A percentile compares a stretch with the other conserved stretches of the same genome.
Conservation (phyloP, 1,140 invertebrate genomes). For the Meloidogyne chitwoodi region DNA sequence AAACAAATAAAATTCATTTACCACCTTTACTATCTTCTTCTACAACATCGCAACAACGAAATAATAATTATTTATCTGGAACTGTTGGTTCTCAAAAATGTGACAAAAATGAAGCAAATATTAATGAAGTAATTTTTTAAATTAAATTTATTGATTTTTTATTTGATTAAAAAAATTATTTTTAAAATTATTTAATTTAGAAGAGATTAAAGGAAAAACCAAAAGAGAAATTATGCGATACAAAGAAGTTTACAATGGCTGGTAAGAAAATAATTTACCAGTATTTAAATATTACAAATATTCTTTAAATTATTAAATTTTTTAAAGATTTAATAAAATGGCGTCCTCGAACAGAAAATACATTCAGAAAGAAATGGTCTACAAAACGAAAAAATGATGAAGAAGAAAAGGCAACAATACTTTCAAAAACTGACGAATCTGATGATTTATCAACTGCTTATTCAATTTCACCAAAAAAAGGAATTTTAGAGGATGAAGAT, state of each 20-base stretch:
- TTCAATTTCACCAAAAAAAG: background rate
- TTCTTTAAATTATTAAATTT: background rate
- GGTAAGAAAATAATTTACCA: background rate
- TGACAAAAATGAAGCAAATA: background rate
- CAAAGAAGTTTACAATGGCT: constrained; percentile 43
- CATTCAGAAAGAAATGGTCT: constrained; percentile 39
- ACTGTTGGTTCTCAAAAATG: background rate
- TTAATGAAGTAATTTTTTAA: background rate
- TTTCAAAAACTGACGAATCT: background rate
- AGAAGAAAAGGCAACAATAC: constrained; percentile 4
- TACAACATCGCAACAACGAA: background rate
- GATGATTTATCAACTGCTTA: background rate
- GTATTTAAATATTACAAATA: no score
- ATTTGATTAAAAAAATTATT: background rate
- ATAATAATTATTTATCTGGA: background rate
- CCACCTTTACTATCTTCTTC: background rate
- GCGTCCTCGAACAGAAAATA: constrained; percentile 40
- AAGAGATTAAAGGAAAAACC: background rate
- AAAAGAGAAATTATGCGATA: constrained; percentile 28
- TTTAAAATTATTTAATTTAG: background rate
- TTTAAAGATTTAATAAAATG: constrained; percentile 31
- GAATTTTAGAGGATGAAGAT: background rate
- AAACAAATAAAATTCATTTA: background rate
- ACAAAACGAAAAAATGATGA: constrained; percentile 28
- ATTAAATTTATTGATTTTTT: background rate